Conservation (phyloP, 2,113 vertebrate species). For the Elanus axillaris region DNA sequence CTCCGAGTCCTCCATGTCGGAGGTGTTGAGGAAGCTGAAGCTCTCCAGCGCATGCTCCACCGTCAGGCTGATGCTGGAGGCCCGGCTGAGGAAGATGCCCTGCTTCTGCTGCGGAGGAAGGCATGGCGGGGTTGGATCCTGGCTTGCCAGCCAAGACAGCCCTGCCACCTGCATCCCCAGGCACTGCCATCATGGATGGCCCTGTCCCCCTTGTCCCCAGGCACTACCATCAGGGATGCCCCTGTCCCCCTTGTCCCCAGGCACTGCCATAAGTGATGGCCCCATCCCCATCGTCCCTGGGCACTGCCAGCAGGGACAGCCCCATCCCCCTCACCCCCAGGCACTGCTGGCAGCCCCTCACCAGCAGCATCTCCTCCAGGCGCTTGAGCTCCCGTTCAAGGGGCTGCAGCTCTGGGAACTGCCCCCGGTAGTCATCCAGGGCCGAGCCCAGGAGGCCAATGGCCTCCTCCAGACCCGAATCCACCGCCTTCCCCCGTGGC, state of each 20-base stretch:
- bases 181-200: neutral
- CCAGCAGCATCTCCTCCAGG: constrained; percentile 87
- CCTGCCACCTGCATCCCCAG: neutral
- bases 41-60: constrained; percentile 92
- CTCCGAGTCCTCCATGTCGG: constrained; percentile 82
- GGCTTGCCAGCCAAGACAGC: neutral
- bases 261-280: neutral
- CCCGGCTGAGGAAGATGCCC: constrained; percentile 81
- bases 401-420: constrained; percentile 90
- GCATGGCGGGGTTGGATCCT: neutral
- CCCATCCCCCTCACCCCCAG: fast-evolving
- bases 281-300: fast-evolving
- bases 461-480: constrained; percentile 83
- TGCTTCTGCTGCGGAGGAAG: constrained; percentile 71
- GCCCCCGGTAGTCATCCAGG: constrained; percentile 92
- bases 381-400: constrained; percentile 87
- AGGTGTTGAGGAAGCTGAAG: constrained; percentile 92
- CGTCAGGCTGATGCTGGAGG: constrained; percentile 89
- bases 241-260: fast-evolving
- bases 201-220: fast-evolving
- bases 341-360: constrained; percentile 57
- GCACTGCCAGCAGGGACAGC: too few species aligned
- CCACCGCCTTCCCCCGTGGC: constrained; percentile 11
- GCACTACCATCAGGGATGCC: too few species aligned
- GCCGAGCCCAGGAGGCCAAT: constrained; percentile 79